These are phyloP conservation scores for Dasyornis broadbenti DNA, from an alignment of 2,113 vertebrate species.

Conservation along the genomic window DNA sequence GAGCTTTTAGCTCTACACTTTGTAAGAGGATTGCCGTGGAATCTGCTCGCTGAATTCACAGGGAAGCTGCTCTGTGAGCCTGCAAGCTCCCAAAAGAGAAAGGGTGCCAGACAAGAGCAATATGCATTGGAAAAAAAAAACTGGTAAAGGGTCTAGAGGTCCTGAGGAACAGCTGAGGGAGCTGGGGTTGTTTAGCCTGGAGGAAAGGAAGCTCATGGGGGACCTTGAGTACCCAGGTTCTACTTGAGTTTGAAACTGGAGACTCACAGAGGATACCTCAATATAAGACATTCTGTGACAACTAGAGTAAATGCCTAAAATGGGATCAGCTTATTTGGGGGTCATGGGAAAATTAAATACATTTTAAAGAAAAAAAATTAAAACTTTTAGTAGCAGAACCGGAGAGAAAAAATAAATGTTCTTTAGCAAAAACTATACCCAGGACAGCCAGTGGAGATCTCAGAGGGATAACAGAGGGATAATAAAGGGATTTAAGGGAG, in stretches of 20 bases:
- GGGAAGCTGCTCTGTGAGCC: neutral
- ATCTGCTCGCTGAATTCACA: neutral
- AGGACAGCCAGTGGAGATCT: neutral
- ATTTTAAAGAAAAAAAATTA: neutral
- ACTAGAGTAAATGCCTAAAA: neutral
- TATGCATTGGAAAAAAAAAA: neutral
- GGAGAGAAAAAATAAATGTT: neutral
- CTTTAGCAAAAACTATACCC: neutral
- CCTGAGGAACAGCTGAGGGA: neutral
- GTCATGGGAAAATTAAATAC: neutral
- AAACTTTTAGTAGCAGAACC: neutral
- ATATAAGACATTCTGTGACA: neutral
- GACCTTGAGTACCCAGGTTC: neutral
- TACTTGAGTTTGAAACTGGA: neutral
- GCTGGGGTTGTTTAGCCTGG: neutral
- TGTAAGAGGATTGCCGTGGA: fast-evolving
- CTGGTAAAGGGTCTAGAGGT: neutral
- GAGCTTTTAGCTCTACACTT: neutral
- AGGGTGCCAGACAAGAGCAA: neutral
- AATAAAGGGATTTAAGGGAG: neutral
- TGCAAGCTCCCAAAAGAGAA: neutral
- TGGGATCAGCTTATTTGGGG: neutral
- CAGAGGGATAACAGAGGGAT: too few relatives aligned
- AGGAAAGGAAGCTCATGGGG: neutral
- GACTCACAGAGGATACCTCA: neutral